Evolutionary conservation across 2,888 invertebrate species (phyloP).

Genomic region (Aphidius colemani): DNA sequence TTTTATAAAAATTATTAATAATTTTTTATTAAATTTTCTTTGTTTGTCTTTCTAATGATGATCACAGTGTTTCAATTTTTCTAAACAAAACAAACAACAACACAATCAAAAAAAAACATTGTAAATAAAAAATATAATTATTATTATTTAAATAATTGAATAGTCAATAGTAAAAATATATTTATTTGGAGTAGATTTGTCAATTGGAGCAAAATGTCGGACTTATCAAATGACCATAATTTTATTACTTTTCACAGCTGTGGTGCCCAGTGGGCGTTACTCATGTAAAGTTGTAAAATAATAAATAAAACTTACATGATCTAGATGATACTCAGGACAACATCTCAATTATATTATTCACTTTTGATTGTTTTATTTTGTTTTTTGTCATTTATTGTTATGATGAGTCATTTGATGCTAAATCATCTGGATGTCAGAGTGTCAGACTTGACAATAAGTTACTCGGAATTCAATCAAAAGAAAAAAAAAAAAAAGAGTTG

Average conservation of each 20-base stretch:
- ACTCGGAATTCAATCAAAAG: not conserved
- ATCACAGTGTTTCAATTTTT: not conserved
- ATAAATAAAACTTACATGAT: slow-evolving; percentile 1
- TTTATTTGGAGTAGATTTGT: too few species aligned
- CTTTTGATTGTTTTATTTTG: not conserved
- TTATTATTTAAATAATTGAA: not conserved
- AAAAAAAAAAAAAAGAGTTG: too few species aligned
- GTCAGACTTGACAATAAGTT: slow-evolving; percentile 1
- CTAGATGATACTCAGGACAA: slow-evolving; percentile 12
- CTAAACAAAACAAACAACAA: not conserved
- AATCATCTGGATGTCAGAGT: slow-evolving; percentile 12
- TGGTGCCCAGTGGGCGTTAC: slow-evolving; percentile 12
- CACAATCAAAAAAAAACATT: too few species aligned
- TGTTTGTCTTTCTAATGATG: not conserved
- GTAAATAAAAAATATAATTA: too few species aligned
- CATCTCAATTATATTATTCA: slow-evolving; percentile 10
- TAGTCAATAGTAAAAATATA: not conserved
- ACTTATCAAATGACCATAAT: not conserved
- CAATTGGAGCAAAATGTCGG: too few species aligned
- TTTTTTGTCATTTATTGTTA: not conserved
- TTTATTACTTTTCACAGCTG: slow-evolving; percentile 10
- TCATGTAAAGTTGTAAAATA: not conserved
- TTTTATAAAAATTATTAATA: not conserved
- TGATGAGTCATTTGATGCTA: slow-evolving; percentile 14
- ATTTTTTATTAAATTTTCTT: not conserved